phyloP scores from a whole-genome alignment of 2,797 vertebrate genomes.

The Odontamblyopus rebecca region DNA sequence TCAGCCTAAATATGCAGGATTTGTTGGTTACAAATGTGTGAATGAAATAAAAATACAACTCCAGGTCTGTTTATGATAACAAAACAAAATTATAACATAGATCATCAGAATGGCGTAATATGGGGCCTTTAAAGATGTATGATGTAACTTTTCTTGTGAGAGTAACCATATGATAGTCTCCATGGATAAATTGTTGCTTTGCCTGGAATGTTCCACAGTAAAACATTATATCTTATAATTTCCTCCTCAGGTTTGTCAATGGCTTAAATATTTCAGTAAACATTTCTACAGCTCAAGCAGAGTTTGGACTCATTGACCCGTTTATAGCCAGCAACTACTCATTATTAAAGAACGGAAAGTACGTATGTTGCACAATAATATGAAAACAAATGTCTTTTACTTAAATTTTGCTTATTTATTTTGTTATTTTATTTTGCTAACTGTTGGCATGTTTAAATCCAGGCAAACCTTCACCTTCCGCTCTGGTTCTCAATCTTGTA shows the following conservation, averaged over 20 bases:
- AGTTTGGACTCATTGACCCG: conserved; percentile 41
- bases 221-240: neutral
- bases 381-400: neutral
- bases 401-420: neutral
- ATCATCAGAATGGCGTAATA: no score
- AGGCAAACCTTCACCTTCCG: conserved; percentile 53
- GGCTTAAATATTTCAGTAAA: conserved; percentile 55
- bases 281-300: conserved; percentile 37
- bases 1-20: no score
- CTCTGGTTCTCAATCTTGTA: conserved; percentile 51
- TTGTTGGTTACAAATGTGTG: no score
- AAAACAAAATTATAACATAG: no score
- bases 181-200: no score
- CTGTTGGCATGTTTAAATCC: conserved; percentile 10
- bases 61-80: no score
- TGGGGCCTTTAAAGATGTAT: no score
- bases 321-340: conserved; percentile 71
- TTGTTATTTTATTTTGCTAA: neutral
- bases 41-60: no score
- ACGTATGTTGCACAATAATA: conserved; percentile 52
- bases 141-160: no score
- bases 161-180: no score
- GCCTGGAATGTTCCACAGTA: no score
- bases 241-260: conserved; percentile 72
- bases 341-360: conserved; percentile 74